Evolutionary conservation across 2,113 vertebrate species (phyloP).

Genomic region (Ophthalmolycus amberensis): DNA sequence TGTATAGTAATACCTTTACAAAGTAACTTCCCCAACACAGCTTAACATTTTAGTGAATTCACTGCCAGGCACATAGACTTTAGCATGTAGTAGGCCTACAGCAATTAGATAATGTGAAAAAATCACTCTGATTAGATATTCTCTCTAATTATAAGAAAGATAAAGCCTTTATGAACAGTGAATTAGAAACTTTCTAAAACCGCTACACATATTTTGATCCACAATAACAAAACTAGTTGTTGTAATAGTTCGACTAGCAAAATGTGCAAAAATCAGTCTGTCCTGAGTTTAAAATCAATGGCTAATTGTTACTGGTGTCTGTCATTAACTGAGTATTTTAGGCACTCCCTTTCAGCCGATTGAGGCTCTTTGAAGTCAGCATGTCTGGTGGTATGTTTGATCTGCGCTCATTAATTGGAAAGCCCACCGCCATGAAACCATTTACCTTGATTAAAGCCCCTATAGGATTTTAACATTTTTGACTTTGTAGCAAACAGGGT

Average conservation of each 20-base stretch:
- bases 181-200: neutral
- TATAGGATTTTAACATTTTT: no score
- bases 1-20: neutral
- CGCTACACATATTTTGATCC: neutral
- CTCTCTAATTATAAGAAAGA: constrained; percentile 6
- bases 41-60: neutral
- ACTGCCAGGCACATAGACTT: neutral
- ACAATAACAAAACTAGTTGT: neutral
- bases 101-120: constrained; percentile 8
- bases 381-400: no score
- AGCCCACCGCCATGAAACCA: no score
- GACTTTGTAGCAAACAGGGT: no score
- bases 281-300: constrained; percentile 10
- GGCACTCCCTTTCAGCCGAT: constrained; percentile 1
- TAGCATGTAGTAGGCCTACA: neutral
- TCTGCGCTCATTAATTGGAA: no score
- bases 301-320: neutral
- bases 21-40: neutral
- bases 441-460: no score
- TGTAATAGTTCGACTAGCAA: neutral
- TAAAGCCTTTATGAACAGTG: neutral
- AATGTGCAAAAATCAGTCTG: neutral
- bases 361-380: constrained; percentile 14
- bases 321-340: neutral
- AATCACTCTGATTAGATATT: neutral